A percentile compares a stretch with the other conserved stretches of the same genome.
These are phyloP conservation scores for Drosophila varians DNA, from an alignment of 1,140 invertebrate species.

Conservation along the genomic window DNA sequence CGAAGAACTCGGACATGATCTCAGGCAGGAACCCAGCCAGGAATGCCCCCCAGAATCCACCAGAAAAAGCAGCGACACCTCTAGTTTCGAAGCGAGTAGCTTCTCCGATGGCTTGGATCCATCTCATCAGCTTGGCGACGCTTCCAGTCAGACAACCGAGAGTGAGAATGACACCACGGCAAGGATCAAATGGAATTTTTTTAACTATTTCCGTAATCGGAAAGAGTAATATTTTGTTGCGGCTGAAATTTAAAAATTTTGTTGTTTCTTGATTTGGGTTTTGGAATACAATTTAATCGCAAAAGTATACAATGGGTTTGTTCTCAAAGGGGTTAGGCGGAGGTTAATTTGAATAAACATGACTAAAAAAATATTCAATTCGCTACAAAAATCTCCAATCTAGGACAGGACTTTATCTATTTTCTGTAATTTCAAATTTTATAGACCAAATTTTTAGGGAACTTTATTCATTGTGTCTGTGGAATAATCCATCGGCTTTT, in stretches of 20 bases:
- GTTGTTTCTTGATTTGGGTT: background rate
- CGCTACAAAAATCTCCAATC: no score
- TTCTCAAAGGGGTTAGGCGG: no score
- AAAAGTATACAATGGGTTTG: no score
- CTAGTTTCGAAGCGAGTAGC: background rate
- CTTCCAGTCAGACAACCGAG: background rate
- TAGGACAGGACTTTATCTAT: no score
- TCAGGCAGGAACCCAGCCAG: no score
- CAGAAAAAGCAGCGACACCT: background rate
- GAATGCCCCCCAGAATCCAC: no score
- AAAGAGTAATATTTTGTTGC: background rate
- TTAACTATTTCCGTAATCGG: background rate
- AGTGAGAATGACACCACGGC: background rate
- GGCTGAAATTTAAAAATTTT: background rate
- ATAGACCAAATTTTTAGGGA: no score
- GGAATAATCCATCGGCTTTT: constrained; percentile 21
- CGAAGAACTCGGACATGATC: no score
- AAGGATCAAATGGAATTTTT: background rate
- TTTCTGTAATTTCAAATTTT: no score
- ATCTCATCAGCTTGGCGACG: background rate
- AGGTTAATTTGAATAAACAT: no score
- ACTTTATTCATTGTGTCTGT: background rate
- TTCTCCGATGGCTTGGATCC: background rate
- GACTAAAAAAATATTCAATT: no score
- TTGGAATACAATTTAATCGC: no score